phyloP scores from a whole-genome alignment of 1,140 invertebrate genomes.

The Glossosoma conforme region DNA sequence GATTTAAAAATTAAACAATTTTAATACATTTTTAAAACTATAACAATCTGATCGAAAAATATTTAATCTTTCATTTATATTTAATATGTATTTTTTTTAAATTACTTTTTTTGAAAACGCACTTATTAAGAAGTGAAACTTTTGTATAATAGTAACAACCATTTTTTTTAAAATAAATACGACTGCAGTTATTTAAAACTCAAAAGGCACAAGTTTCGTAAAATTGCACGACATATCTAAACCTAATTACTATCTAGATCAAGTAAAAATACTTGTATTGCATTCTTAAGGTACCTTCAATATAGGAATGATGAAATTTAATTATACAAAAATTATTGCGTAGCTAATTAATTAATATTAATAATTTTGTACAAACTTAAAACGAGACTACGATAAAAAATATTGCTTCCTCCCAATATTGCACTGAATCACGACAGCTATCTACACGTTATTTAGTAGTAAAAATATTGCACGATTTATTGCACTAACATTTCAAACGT shows the following conservation, averaged over 20 bases:
- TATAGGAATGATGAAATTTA: not conserved
- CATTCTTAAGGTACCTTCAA: too few species aligned
- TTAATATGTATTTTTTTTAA: not conserved
- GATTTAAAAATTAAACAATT: too few species aligned
- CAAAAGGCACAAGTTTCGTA: slow-evolving; percentile 11
- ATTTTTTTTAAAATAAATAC: slow-evolving; percentile 1
- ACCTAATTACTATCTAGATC: slow-evolving; percentile 1
- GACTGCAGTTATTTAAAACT: not conserved
- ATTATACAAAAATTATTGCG: too few species aligned
- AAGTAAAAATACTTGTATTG: too few species aligned
- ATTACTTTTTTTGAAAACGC: not conserved
- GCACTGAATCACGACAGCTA: not conserved
- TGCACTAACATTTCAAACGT: slow-evolving; percentile 15
- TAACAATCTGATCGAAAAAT: too few species aligned
- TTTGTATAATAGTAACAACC: not conserved
- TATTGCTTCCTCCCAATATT: slow-evolving; percentile 21
- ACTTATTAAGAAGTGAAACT: not conserved
- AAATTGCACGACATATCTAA: slow-evolving; percentile 30
- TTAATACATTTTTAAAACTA: too few species aligned
- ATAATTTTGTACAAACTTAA: slow-evolving; percentile 23
- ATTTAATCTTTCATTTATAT: too few species aligned
- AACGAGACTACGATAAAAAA: slow-evolving; percentile 7
- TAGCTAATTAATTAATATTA: too few species aligned
- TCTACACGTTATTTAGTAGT: not conserved
- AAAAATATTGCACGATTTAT: slow-evolving; percentile 14